Base-by-base conservation (phyloP, 2,888 invertebrate genomes). In the Toxonevra muliebris region DNA sequence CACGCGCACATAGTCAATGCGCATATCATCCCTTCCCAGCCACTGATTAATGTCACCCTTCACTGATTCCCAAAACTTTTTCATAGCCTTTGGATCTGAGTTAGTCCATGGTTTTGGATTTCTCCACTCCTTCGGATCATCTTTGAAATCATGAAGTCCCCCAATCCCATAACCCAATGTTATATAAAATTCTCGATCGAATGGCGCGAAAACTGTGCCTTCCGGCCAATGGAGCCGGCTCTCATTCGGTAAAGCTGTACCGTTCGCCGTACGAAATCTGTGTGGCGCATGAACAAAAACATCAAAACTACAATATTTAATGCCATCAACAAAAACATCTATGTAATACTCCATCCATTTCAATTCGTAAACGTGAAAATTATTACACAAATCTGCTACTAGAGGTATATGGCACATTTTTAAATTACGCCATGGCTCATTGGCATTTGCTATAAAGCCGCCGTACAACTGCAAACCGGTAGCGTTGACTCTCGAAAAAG, bases 91-190 rank as follows among this genome's bases (percentile, higher is more conserved):
- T 0, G 90, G 88, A 30, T 89, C 88, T 2, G 80, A 79, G 80
- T 94, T 94, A 41, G 70, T 84, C 94, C 95, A 96, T 0, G 94
- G 94, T 80, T 95, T 95, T 1, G 52, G 20, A 1, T 65, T 66
- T 7, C 68, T n/a, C 75, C 79, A 78, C 13, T 69, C 71, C 8
- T 78, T 75, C n/a, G 69, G 65, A 42, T 70, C 76, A 76, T 94
- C 92, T 0, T 89, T 87, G 79, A 93, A 94, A 78, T 90, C 90
- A 66, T 89, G 87, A 2, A 89, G 83, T 0, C 95, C 95, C 0
- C 93, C 95, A 58, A 93, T 92, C 45, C 92, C 91, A 10, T 95
- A 86, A 0, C 94, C 95, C 60, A 95, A 77, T 0, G 91, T 88
- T 40, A 95, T 91, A 90, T 93, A 86, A 66, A 85, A 86, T 86